Evolutionary conservation across 2,113 vertebrate genomes (phyloP), one percentile per base, ranked within the genome.

Genomic region (Proteles cristata): DNA sequence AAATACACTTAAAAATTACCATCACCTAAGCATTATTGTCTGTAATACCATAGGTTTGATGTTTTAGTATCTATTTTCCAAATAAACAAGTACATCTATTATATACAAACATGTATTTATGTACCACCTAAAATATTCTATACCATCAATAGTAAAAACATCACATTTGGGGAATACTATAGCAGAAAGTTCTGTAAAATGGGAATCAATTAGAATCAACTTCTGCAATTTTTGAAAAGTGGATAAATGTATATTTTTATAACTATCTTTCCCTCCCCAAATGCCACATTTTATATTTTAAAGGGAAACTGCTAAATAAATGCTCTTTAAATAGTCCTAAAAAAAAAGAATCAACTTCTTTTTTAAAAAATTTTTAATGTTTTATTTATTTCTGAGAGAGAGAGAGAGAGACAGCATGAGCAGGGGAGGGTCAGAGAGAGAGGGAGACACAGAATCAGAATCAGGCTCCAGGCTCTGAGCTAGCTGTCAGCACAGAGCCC

Each of bases 261-360:
- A 79, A 94, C 19, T 92, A 87, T 81, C 19, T 92, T 73, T 48
- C 11, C 48, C 11, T 82, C 53, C 39, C 45, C 2, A 81, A 94
- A 96, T 90, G 73, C 48, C n/a, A 83, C 65, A 87, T 71, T 94
- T 88, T 77, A 90, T 85, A 93, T 73, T 94, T 96, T 89, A 90
- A 96, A 92, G 21, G 69, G 43, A 97, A 98, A 96, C 97, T 97
- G 96, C 97, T 97, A 96, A 95, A 96, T 89, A 94, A 97, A 96
- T 96, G 92, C 87, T 97, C 92, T 97, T 98, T 98, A 68, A 97
- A 97, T 45, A 96, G 96, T 90, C 82, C 96, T 87, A 26, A n/a
- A n/a, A n/a, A n/a, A n/a, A n/a, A n/a, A n/a, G n/a, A n/a, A n/a
- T n/a, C n/a, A n/a, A 39, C 39, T 39, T 39, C 39, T 39, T 39